Conservation (phyloP, 2,888 invertebrate species). For the Teleogryllus oceanicus region DNA sequence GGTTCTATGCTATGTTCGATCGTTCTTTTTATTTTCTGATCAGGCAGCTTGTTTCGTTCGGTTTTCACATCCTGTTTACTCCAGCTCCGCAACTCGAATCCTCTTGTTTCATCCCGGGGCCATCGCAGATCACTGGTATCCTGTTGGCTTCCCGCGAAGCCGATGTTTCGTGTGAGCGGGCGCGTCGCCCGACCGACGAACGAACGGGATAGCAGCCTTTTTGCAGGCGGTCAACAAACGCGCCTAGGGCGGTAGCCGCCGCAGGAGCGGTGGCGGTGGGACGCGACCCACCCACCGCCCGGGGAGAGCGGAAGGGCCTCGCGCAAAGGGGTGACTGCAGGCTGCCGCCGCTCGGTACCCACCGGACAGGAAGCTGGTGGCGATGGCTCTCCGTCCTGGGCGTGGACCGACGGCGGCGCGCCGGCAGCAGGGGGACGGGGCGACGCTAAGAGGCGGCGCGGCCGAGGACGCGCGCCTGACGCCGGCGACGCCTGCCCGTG, state of each 20-base stretch:
- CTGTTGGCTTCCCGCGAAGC: no score
- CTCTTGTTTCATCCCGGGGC: no score
- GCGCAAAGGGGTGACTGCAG: not conserved
- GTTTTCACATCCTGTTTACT: no score
- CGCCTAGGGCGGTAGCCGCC: constrained; percentile 12
- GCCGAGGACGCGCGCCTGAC: no score
- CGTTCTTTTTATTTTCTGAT: no score
- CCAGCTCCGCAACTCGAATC: no score
- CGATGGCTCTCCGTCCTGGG: constrained; percentile 67
- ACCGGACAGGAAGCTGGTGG: constrained; percentile 81
- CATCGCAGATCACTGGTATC: no score
- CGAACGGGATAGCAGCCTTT: not conserved
- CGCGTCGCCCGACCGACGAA: not conserved
- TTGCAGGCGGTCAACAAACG: not conserved
- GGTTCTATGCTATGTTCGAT: no score
- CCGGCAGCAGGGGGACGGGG: not conserved
- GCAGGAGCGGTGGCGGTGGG: not conserved
- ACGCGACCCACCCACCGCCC: constrained; percentile 23
- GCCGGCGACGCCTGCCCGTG: no score
- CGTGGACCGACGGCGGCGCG: not conserved
- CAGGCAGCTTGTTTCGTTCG: no score
- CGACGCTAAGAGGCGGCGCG: no score
- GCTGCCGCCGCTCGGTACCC: constrained; percentile 43
- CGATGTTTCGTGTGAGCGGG: no score
- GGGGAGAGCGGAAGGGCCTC: constrained; percentile 18